A percentile compares a stretch with the other conserved stretches of the same genome.
These are phyloP conservation scores for Tragelaphus buxtoni DNA, from an alignment of 2,113 vertebrate genomes.

Conservation along the genomic window DNA sequence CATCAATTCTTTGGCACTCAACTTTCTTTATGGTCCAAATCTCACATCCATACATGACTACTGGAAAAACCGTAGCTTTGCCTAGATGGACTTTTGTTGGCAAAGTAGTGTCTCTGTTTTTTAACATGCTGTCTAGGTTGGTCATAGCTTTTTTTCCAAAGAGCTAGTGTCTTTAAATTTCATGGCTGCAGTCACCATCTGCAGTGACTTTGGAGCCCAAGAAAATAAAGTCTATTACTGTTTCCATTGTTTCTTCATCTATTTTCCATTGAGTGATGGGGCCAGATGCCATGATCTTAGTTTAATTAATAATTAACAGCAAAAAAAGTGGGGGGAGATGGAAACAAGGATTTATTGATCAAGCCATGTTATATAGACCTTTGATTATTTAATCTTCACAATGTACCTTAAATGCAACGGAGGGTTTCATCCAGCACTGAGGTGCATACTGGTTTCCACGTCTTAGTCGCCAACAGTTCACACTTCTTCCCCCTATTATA, in stretches of 20 bases:
- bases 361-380: not conserved
- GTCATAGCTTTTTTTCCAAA: not conserved
- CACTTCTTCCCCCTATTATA: not conserved
- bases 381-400: not conserved
- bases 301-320: not conserved
- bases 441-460: rapidly evolving
- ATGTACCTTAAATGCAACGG: not conserved
- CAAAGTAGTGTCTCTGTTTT: not conserved
- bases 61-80: not conserved
- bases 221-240: not conserved
- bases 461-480: not conserved
- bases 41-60: not conserved
- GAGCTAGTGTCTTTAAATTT: not conserved
- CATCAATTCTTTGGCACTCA: not conserved
- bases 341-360: not conserved
- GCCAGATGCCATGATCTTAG: not conserved
- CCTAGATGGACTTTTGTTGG: not conserved
- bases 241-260: not conserved
- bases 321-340: not conserved
- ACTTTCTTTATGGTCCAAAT: not conserved
- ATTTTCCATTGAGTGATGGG: not conserved
- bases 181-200: not conserved
- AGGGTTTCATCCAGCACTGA: not conserved
- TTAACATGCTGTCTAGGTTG: not conserved
- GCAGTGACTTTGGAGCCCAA: not conserved